phyloP scores from a whole-genome alignment of 1,140 invertebrate species.

The Uloborus diversus region DNA sequence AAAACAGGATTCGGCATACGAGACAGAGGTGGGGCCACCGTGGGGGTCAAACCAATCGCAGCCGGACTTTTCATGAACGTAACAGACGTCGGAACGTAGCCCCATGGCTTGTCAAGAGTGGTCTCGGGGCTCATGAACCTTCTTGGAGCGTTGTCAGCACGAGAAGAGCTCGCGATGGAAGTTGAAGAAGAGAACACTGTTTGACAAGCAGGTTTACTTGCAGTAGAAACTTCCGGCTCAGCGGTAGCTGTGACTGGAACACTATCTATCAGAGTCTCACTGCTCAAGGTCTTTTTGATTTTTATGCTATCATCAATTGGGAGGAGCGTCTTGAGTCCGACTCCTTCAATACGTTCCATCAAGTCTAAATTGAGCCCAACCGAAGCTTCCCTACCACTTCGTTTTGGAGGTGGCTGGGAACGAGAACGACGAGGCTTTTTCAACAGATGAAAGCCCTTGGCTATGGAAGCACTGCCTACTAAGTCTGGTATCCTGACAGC shows the following conservation, averaged over 20 bases:
- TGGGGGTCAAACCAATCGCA: slow-evolving; percentile 50
- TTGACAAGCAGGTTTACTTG: not conserved
- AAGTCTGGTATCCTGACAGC: slow-evolving; percentile 56
- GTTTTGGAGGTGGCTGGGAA: slow-evolving; percentile 38
- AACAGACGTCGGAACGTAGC: slow-evolving; percentile 46
- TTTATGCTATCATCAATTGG: not conserved
- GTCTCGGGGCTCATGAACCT: slow-evolving; percentile 8
- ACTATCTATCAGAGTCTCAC: not conserved
- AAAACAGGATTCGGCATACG: slow-evolving; percentile 57
- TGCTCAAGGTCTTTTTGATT: not conserved
- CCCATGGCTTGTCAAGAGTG: slow-evolving; percentile 38
- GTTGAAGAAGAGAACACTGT: not conserved
- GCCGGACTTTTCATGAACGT: slow-evolving; percentile 42
- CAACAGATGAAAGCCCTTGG: slow-evolving; percentile 44
- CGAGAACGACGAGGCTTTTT: slow-evolving; percentile 24
- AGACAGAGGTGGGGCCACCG: slow-evolving; percentile 49
- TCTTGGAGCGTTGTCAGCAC: not conserved
- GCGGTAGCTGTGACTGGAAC: slow-evolving; percentile 4
- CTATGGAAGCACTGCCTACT: slow-evolving; percentile 42
- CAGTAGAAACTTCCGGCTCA: not conserved
- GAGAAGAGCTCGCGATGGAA: not conserved
- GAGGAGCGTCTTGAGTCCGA: slow-evolving; percentile 35
- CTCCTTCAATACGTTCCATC: slow-evolving; percentile 48
- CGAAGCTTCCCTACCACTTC: slow-evolving; percentile 17
- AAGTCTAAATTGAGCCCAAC: slow-evolving; percentile 36